These are phyloP conservation scores for Bruchidius siliquastri DNA, from an alignment of 2,888 invertebrate species.

Conservation along the genomic window DNA sequence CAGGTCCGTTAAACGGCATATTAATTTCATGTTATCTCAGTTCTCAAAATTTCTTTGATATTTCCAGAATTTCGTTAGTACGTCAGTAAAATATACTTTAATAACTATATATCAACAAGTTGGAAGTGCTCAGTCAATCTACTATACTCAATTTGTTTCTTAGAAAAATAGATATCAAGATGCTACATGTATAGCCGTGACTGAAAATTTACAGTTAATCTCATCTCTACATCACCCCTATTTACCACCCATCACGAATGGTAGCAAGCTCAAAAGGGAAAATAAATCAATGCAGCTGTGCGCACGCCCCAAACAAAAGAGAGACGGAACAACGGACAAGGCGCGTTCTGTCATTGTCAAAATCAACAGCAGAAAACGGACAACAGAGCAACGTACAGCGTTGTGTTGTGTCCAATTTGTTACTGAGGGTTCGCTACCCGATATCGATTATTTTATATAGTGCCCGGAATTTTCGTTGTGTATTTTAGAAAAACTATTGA, in stretches of 20 bases:
- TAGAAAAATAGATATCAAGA: too few species aligned
- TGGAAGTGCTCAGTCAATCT: too few species aligned
- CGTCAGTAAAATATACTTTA: too few species aligned
- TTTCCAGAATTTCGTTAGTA: too few species aligned
- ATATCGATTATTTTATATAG: conserved; percentile 31
- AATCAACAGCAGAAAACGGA: conserved; percentile 20
- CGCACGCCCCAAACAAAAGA: conserved; percentile 19
- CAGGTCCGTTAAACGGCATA: too few species aligned
- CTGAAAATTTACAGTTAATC: too few species aligned
- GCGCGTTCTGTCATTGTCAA: conserved; percentile 30
- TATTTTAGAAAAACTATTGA: conserved; percentile 8
- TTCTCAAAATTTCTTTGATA: too few species aligned
- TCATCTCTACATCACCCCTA: not conserved
- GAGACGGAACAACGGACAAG: conserved; percentile 16
- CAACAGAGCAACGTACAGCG: not conserved
- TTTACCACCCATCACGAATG: not conserved
- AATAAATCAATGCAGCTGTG: conserved; percentile 27
- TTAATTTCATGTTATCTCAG: too few species aligned
- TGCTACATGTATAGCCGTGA: too few species aligned
- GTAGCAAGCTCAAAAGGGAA: conserved; percentile 8
- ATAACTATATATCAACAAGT: too few species aligned
- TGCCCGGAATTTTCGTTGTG: conserved; percentile 18
- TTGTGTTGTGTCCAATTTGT: not conserved
- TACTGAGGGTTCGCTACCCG: not conserved
- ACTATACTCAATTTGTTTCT: too few species aligned